phyloP scores from a whole-genome alignment of 2,888 invertebrate species.

The Anoncus sp. region DNA sequence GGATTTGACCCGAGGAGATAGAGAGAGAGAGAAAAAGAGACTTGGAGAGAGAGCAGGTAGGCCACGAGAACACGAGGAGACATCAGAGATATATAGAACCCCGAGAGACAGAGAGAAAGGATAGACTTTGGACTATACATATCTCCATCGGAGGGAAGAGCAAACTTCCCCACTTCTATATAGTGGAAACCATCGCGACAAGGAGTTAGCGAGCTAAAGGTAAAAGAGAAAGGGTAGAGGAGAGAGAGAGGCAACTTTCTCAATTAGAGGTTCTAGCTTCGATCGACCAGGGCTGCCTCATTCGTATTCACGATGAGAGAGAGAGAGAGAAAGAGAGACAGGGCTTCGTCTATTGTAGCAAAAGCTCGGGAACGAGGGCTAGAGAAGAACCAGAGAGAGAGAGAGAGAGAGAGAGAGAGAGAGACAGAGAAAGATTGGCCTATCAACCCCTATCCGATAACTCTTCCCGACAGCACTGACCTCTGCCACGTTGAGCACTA shows the following conservation, averaged over 20 bases:
- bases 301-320: constrained; percentile 76
- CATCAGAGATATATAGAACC: not conserved
- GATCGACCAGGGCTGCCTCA: constrained; percentile 75
- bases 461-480: constrained; percentile 46
- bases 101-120: constrained; percentile 24
- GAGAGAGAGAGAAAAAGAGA: not conserved
- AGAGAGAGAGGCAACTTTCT: constrained; percentile 73
- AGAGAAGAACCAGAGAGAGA: constrained; percentile 52
- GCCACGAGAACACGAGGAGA: constrained; percentile 34
- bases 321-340: not conserved
- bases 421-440: no score
- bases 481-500: constrained; percentile 37
- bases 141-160: constrained; percentile 30
- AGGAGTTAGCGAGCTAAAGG: constrained; percentile 10
- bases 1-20: not conserved
- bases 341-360: constrained; percentile 68
- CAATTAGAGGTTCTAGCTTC: constrained; percentile 74
- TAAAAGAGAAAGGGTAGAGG: not conserved
- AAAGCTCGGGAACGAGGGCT: constrained; percentile 33
- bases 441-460: no score
- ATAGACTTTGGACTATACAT: constrained; percentile 33
- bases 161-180: constrained; percentile 35
- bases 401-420: no score
- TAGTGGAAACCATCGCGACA: constrained; percentile 61
- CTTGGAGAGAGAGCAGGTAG: constrained; percentile 9